phyloP scores from a whole-genome alignment of 64 coral and sea anemone species.

The Stichodactyla helianthus region DNA sequence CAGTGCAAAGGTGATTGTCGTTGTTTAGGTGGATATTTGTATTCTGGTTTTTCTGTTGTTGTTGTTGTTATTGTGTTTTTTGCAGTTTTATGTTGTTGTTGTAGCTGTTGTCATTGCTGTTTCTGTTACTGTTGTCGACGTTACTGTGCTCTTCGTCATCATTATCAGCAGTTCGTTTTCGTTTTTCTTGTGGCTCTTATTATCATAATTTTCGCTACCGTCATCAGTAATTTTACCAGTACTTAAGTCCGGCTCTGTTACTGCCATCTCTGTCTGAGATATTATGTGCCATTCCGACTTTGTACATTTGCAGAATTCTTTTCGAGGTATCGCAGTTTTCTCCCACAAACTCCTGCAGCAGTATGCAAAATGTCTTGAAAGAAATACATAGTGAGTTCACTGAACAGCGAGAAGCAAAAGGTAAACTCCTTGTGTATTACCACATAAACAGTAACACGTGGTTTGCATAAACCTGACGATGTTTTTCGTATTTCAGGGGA shows the following conservation, averaged over 20 bases:
- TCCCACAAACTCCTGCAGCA: slow-evolving; percentile 40
- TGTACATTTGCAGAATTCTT: slow-evolving; percentile 45
- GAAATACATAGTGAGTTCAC: slow-evolving; percentile 50
- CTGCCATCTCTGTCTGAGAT: neutral
- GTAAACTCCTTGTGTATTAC: neutral
- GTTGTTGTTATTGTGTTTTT: neutral
- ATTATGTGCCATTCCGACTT: neutral
- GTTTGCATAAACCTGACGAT: neutral
- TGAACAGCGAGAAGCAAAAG: slow-evolving; percentile 47
- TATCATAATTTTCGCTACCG: neutral
- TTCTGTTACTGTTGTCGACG: too few relatives aligned
- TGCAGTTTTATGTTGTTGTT: neutral
- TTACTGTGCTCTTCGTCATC: too few relatives aligned
- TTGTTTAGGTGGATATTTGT: neutral
- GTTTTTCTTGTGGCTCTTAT: neutral
- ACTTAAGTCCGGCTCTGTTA: neutral
- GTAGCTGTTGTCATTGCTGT: neutral
- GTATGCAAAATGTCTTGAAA: slow-evolving; percentile 66
- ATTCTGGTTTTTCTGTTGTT: neutral
- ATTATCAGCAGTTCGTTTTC: neutral
- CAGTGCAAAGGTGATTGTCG: too few relatives aligned
- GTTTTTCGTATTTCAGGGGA: slow-evolving; percentile 46
- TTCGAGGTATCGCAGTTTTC: slow-evolving; percentile 89
- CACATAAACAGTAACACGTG: neutral
- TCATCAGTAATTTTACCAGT: neutral